A percentile compares a stretch with the other conserved stretches of the same genome.
Conservation (phyloP, 1,140 invertebrate species). For the Lordiphosa collinella region DNA sequence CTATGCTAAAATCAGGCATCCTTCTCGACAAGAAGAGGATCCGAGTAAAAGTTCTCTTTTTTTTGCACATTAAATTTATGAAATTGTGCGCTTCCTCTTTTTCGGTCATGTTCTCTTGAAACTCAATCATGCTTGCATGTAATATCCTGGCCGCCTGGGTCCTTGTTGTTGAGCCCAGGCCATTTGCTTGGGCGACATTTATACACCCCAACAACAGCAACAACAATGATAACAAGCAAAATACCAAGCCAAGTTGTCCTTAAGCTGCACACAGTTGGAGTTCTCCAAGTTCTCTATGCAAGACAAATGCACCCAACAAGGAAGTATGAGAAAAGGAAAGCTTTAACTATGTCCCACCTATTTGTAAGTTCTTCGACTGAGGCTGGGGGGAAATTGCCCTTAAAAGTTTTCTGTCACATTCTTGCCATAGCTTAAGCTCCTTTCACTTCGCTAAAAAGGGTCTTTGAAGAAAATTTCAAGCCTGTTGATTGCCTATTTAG, state of each 20-base stretch:
- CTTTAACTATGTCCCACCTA: slow-evolving; percentile 30
- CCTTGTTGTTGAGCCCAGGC: slow-evolving; percentile 23
- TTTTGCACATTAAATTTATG: slow-evolving; percentile 14
- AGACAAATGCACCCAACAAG: slow-evolving; percentile 52
- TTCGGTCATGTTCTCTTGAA: slow-evolving; percentile 60
- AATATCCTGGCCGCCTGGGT: slow-evolving; percentile 56
- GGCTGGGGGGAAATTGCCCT: slow-evolving; percentile 37
- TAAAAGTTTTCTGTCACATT: slow-evolving; percentile 63
- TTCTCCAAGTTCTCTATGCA: slow-evolving; percentile 28
- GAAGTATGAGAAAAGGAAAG: slow-evolving; percentile 8
- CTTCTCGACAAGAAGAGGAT: background rate
- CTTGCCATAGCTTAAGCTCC: slow-evolving; percentile 37
- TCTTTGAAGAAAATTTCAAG: slow-evolving; percentile 34
- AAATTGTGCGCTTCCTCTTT: slow-evolving; percentile 5
- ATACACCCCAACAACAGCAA: slow-evolving; percentile 20
- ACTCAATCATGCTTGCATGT: slow-evolving; percentile 75
- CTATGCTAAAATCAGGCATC: slow-evolving; percentile 66
- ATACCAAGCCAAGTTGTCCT: slow-evolving; percentile 29
- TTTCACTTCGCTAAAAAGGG: background rate
- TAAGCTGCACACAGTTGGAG: slow-evolving; percentile 35
- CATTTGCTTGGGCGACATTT: slow-evolving; percentile 47
- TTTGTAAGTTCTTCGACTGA: slow-evolving; percentile 22
- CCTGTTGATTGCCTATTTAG: slow-evolving; percentile 71
- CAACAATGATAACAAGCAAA: slow-evolving; percentile 21
- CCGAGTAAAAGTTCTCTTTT: slow-evolving; percentile 18